Evolutionary conservation across 2,113 vertebrate species (phyloP).

Genomic region (Bos javanicus): DNA sequence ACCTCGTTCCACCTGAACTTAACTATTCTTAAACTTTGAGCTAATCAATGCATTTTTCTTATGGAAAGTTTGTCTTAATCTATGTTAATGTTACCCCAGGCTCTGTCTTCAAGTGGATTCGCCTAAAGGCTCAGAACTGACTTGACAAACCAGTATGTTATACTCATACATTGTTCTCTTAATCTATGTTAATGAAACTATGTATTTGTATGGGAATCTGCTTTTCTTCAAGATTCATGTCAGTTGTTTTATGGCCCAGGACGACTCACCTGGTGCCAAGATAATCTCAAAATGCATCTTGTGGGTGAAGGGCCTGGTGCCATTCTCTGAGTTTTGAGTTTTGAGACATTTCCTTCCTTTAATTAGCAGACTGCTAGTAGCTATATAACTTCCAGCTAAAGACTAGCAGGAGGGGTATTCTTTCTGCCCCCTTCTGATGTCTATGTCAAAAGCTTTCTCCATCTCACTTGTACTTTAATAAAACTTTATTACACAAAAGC

Average conservation of each 20-base stretch:
- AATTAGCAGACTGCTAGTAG: background rate
- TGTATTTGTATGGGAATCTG: background rate
- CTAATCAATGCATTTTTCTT: background rate
- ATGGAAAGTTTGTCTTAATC: background rate
- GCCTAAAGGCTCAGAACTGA: background rate
- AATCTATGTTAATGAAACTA: background rate
- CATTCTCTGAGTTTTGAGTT: background rate
- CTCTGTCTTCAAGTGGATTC: rapidly evolving
- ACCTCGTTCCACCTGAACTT: background rate
- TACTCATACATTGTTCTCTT: background rate
- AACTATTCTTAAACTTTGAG: background rate
- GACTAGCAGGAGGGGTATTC: background rate
- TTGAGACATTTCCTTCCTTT: background rate
- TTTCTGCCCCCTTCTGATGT: background rate
- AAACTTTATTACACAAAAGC: background rate
- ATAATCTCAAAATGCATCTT: background rate
- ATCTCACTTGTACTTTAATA: background rate
- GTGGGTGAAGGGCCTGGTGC: background rate
- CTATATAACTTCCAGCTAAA: background rate
- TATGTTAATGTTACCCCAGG: background rate
- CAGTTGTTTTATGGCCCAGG: background rate
- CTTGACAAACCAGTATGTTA: background rate
- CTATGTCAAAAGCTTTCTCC: background rate
- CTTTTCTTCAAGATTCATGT: background rate
- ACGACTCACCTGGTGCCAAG: background rate